phyloP scores from a whole-genome alignment of 2,113 vertebrate genomes.

The Coryphaenoides rupestris region DNA sequence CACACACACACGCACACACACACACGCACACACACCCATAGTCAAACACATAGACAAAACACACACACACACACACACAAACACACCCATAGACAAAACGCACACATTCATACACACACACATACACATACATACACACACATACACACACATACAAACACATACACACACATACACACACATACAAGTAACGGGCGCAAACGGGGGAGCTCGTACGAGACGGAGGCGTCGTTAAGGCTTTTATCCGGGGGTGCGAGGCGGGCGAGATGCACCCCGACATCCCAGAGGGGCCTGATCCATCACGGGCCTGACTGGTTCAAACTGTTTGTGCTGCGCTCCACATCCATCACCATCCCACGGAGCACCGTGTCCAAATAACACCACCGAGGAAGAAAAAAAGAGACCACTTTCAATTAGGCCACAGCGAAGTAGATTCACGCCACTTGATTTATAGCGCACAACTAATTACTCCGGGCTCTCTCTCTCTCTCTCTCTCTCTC shows the following conservation, averaged over 20 bases:
- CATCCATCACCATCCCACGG: constrained; percentile 89
- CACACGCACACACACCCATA: constrained; percentile 73
- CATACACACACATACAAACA: constrained; percentile 36
- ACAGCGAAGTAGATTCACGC: constrained; percentile 84
- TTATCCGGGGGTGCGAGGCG: constrained; percentile 69
- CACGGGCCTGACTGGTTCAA: constrained; percentile 90
- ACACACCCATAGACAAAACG: constrained; percentile 8
- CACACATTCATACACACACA: constrained; percentile 2
- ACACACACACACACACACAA: constrained; percentile 31
- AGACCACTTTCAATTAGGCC: constrained; percentile 95
- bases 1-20: constrained; percentile 19
- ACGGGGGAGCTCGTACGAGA: constrained; percentile 64
- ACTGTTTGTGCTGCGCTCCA: constrained; percentile 89
- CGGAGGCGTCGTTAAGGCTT: constrained; percentile 68
- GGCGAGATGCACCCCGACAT: constrained; percentile 79
- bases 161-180: constrained; percentile 33
- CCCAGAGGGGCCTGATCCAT: constrained; percentile 94
- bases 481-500: too few species aligned
- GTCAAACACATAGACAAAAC: constrained; percentile 66
- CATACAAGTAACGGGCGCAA: constrained; percentile 51
- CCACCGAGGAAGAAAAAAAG: constrained; percentile 43
- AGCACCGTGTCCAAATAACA: constrained; percentile 80
- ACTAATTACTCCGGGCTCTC: constrained; percentile 88
- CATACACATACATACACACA: constrained; percentile 7
- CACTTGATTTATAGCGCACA: constrained; percentile 95